Evolutionary conservation across 1,140 invertebrate species (phyloP).

Genomic region (Hormaphis cornu): DNA sequence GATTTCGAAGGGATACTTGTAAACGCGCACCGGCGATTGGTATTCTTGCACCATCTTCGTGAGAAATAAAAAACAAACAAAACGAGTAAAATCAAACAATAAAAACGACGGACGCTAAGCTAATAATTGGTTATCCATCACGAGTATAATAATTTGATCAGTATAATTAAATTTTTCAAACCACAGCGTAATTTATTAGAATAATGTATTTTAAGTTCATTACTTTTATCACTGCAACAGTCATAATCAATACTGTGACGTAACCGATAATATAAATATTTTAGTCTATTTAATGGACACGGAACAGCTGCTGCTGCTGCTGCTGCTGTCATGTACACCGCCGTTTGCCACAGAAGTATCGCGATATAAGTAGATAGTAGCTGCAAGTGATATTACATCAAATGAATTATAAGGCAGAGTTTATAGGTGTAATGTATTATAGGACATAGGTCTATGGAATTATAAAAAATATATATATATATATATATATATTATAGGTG

Average conservation of each 20-base stretch:
- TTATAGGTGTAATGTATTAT: too few relatives aligned
- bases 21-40: constrained; percentile 87
- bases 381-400: too few relatives aligned
- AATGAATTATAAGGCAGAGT: too few relatives aligned
- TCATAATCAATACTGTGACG: constrained; percentile 19
- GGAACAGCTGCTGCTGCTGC: background rate
- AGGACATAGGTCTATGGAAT: too few relatives aligned
- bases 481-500: too few relatives aligned
- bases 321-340: too few relatives aligned
- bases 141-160: constrained; percentile 26
- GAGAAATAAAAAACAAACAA: constrained; percentile 19
- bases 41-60: constrained; percentile 88
- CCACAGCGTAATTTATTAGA: constrained; percentile 2
- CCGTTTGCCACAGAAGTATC: too few relatives aligned
- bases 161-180: constrained; percentile 32
- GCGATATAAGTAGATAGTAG: too few relatives aligned
- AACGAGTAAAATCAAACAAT: constrained; percentile 31
- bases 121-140: constrained; percentile 25
- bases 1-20: constrained; percentile 92
- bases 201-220: too few relatives aligned
- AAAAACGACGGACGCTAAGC: constrained; percentile 23
- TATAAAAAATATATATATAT: too few relatives aligned
- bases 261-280: constrained; percentile 12
- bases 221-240: constrained; percentile 14
- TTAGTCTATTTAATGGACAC: background rate